phyloP scores from a whole-genome alignment of 1,140 invertebrate genomes.

The Calephelis virginiensis region DNA sequence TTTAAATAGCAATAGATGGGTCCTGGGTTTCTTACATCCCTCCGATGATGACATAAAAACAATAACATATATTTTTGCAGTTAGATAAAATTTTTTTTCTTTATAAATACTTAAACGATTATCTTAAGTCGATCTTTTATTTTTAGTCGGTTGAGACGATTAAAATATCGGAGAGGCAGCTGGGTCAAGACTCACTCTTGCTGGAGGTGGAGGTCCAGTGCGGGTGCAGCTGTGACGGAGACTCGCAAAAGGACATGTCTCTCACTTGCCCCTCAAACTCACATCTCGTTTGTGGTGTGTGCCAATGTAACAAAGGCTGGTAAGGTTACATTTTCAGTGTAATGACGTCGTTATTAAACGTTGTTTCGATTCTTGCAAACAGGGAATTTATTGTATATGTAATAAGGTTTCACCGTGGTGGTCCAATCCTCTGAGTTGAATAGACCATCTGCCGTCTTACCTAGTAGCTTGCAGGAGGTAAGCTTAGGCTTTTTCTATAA shows the following conservation, averaged over 20 bases:
- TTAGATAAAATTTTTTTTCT: no score
- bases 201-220: constrained; percentile 74
- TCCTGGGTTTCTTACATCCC: no score
- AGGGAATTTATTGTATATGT: no score
- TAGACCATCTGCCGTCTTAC: no score
- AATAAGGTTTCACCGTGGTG: no score
- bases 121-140: background rate
- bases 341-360: background rate
- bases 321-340: constrained; percentile 39
- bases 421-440: no score
- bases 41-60: no score
- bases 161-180: constrained; percentile 73
- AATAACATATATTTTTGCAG: no score
- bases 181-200: constrained; percentile 69
- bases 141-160: constrained; percentile 62
- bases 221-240: constrained; percentile 64
- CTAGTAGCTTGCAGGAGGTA: no score
- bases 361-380: constrained; percentile 13
- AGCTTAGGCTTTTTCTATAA: no score
- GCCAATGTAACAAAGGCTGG: constrained; percentile 80
- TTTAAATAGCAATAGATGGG: no score
- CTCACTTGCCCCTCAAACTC: constrained; percentile 73
- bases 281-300: constrained; percentile 78
- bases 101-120: no score
- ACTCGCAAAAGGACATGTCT: constrained; percentile 34